These are phyloP conservation scores for Agrotis exclamationis DNA, from an alignment of 2,888 invertebrate species.

Conservation along the genomic window DNA sequence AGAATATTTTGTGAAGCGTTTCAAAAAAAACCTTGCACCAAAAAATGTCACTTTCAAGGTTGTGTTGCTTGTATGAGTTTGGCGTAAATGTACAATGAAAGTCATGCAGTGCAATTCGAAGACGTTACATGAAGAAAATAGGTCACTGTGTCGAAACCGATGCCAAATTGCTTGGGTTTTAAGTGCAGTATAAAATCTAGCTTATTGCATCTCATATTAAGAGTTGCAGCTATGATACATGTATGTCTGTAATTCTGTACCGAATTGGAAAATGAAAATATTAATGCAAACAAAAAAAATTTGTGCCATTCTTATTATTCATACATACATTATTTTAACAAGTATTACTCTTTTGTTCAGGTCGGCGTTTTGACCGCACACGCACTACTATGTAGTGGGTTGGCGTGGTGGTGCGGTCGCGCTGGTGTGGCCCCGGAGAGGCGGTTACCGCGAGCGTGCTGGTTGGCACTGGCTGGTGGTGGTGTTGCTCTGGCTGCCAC, in stretches of 20 bases:
- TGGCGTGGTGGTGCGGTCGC: slow-evolving; percentile 89
- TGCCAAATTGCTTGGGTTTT: slow-evolving; percentile 40
- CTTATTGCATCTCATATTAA: slow-evolving; percentile 4
- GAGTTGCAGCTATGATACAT: neutral
- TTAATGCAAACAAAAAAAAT: too few relatives aligned
- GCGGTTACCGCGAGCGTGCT: slow-evolving; percentile 92
- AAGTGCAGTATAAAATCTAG: slow-evolving; percentile 24
- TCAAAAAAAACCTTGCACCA: slow-evolving; percentile 24
- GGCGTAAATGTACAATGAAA: slow-evolving; percentile 14
- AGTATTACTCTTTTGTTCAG: slow-evolving; percentile 64
- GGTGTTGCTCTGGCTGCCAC: slow-evolving; percentile 85
- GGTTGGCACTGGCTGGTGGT: slow-evolving; percentile 88
- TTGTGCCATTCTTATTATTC: neutral
- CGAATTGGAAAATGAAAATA: neutral
- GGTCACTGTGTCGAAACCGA: slow-evolving; percentile 52
- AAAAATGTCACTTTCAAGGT: slow-evolving; percentile 20
- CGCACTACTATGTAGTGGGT: slow-evolving; percentile 86
- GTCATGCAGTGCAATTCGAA: slow-evolving; percentile 21
- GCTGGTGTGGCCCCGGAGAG: slow-evolving; percentile 91
- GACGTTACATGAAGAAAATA: slow-evolving; percentile 23
- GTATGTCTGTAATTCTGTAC: too few relatives aligned
- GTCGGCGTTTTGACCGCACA: slow-evolving; percentile 93
- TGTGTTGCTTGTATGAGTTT: slow-evolving; percentile 7
- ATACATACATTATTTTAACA: slow-evolving; percentile 5
- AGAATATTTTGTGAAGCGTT: neutral